phyloP scores from a whole-genome alignment of 2,113 vertebrate genomes.

The Gnathonemus longibarbis region DNA sequence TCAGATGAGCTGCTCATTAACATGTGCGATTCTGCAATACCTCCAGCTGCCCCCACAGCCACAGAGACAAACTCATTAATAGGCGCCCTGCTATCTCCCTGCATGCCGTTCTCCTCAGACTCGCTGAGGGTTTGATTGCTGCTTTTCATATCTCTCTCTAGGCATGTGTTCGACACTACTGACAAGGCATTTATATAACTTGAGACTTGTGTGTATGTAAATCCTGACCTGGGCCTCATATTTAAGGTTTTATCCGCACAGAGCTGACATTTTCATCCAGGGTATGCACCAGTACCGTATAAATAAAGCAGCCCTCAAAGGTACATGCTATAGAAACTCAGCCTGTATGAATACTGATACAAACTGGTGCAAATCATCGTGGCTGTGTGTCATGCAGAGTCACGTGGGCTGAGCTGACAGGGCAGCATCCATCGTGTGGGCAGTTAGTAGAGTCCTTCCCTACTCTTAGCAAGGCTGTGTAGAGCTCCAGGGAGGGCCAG shows the following conservation, averaged over 20 bases:
- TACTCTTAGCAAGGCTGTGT: background rate
- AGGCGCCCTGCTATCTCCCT: background rate
- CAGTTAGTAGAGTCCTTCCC: background rate
- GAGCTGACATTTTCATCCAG: background rate
- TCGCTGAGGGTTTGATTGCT: background rate
- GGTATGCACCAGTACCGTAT: background rate
- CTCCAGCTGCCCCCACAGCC: background rate
- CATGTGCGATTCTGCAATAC: background rate
- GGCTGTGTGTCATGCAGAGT: background rate
- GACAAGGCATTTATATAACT: slow-evolving; percentile 1
- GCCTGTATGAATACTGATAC: background rate
- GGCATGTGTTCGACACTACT: background rate
- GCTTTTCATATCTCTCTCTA: background rate
- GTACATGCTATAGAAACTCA: background rate
- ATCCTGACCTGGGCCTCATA: background rate
- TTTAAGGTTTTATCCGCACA: background rate
- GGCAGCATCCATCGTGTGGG: background rate
- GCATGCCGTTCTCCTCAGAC: background rate
- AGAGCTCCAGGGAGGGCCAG: background rate
- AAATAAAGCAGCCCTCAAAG: background rate
- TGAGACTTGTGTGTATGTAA: background rate
- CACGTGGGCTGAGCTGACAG: background rate
- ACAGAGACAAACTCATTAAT: background rate
- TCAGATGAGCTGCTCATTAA: background rate
- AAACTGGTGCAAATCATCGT: background rate